These are phyloP conservation scores for Candidula unifasciata DNA, from an alignment of 2,888 invertebrate species.

Conservation along the genomic window DNA sequence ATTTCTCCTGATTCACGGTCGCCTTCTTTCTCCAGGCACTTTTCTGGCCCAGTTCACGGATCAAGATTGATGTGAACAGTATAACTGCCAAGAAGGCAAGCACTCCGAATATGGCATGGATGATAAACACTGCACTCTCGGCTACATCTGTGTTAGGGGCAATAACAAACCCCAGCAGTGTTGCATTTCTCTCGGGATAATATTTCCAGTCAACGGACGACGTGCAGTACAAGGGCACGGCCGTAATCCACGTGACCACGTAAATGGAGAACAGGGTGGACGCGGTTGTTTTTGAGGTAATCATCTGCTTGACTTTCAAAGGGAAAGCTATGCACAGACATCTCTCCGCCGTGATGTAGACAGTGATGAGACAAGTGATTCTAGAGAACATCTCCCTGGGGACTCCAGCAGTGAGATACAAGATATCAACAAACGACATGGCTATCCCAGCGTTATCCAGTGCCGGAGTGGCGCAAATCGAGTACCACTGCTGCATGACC, in stretches of 20 bases:
- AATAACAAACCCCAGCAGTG: neutral
- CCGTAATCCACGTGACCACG: neutral
- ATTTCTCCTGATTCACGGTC: neutral
- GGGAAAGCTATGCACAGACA: neutral
- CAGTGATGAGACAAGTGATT: neutral
- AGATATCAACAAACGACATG: neutral
- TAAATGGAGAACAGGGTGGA: neutral
- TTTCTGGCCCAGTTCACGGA: neutral
- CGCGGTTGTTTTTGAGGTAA: neutral
- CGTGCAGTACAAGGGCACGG: neutral
- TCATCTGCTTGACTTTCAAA: conserved; percentile 11
- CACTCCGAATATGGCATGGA: neutral
- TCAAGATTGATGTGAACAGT: neutral
- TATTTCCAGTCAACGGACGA: neutral
- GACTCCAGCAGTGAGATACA: neutral
- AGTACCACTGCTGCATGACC: neutral
- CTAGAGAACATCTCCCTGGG: neutral
- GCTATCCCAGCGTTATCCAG: neutral
- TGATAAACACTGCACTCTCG: neutral
- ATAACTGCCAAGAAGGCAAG: neutral
- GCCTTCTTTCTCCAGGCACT: neutral
- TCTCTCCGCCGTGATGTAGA: neutral
- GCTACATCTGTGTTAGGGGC: neutral
- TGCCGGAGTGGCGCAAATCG: neutral
- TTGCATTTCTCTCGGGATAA: neutral